A percentile compares a stretch with the other conserved stretches of the same genome.
These are phyloP conservation scores for Onychomys leucogaster DNA, from an alignment of 2,797 vertebrate species.

Conservation along the genomic window DNA sequence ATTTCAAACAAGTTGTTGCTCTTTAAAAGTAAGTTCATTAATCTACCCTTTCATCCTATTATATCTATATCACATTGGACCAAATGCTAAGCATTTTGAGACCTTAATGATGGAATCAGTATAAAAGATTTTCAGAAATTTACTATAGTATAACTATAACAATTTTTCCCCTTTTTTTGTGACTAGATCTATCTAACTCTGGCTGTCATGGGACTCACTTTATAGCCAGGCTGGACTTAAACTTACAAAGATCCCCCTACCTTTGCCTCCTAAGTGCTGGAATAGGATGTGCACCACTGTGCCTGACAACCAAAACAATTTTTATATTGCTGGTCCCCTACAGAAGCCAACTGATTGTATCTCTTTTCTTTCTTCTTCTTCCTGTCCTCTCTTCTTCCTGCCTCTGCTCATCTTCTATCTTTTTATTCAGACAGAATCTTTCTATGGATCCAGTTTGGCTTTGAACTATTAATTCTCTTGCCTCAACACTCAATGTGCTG, in stretches of 20 bases:
- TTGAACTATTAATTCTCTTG: neutral
- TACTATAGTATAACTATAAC: neutral
- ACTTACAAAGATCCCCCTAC: neutral
- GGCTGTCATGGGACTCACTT: neutral
- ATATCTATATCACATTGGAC: too few species aligned
- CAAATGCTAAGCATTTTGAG: slow-evolving; percentile 46
- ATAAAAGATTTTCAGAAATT: slow-evolving; percentile 36
- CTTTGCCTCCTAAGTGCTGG: neutral
- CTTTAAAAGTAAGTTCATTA: too few species aligned
- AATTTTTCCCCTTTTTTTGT: neutral
- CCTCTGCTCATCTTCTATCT: neutral
- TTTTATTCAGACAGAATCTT: neutral
- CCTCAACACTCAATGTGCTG: neutral
- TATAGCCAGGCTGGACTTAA: neutral
- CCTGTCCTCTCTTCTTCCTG: too few species aligned
- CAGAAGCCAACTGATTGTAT: slow-evolving; percentile 31
- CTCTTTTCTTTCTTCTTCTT: neutral
- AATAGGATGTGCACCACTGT: neutral
- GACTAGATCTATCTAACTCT: neutral
- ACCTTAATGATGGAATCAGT: neutral
- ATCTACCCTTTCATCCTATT: too few species aligned
- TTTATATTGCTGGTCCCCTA: neutral
- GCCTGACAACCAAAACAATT: neutral
- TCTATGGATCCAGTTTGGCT: neutral
- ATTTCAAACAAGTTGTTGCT: too few species aligned